Base-by-base conservation (phyloP, 2,888 invertebrate genomes). In the Pinctada fucata region DNA sequence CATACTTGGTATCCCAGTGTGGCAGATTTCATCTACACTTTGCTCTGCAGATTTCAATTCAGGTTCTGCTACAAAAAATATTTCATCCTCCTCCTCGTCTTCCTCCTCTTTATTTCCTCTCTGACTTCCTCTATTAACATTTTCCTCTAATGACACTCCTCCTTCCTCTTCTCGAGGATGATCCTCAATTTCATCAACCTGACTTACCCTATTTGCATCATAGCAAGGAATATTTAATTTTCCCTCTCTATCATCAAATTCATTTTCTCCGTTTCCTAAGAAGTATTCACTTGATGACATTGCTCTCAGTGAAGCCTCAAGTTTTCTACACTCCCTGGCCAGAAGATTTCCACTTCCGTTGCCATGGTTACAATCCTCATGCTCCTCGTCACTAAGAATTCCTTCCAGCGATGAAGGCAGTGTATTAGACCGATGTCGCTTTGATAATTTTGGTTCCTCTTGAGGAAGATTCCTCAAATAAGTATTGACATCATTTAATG, bases 241-340 rank as follows among this genome's bases (percentile, higher is more conserved):
- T 10, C 76, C 77, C 45, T 78, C 78, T 58, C 78, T 72, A 75
- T 79, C 68, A n/a, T 76, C 78, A 3, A 67, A 58, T 3, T 74
- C 78, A 31, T 76, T 67, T 63, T 58, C 65, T 8, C 31, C 71
- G 52, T 67, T 52, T 64, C 64, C 58, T 3, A 4, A 49, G 64
- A 52, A 52, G 65, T 71, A 51, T 31, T 78, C 70, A 72, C 82
- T 82, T 3, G 81, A 77, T 65, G 86, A 85, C 83, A 87, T 75
- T 5, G 84, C 85, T 67, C 82, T 71, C n/a, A 87, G 76, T 13
- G 85, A 84, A 3, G 84, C 83, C 69, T 86, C 86, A 8, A 87
- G 72, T 75, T 85, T 84, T 10, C 84, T 79, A 79, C 86, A 87
- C 69, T 87, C 87, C 52, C 76, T 65, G 8, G 52, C 75, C n/a